Conservation (phyloP, 1,140 invertebrate genomes). For the Drosophila sp. region DNA sequence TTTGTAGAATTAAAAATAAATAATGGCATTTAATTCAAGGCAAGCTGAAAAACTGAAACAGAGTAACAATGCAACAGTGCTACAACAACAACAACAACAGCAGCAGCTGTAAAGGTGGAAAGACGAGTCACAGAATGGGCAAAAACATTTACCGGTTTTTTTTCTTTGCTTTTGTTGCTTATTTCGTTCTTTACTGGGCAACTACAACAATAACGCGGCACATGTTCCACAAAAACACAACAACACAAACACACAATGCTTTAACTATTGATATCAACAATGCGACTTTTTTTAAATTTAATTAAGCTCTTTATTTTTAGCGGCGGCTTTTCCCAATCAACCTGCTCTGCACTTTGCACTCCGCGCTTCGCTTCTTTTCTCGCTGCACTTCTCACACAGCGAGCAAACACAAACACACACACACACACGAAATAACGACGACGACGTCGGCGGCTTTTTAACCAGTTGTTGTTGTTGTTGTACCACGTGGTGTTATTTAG, state of each 20-base stretch:
- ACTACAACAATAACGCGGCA: conserved; percentile 32
- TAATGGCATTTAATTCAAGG: conserved; percentile 4
- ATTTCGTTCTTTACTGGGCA: conserved; percentile 10
- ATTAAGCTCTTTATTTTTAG: conserved; percentile 21
- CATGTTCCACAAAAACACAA: conserved; percentile 28
- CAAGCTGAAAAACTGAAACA: background rate
- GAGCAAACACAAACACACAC: background rate
- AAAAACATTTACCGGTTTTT: conserved; percentile 70
- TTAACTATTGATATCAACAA: conserved; percentile 17
- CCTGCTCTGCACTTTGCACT: conserved; percentile 20
- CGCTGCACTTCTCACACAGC: background rate
- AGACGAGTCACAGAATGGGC: conserved; percentile 34
- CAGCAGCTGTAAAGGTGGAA: conserved; percentile 55
- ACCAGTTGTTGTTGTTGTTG: conserved; percentile 9
- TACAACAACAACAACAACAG: conserved; percentile 28
- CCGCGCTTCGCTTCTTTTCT: conserved; percentile 22
- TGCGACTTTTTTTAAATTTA: conserved; percentile 7
- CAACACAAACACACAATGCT: conserved; percentile 13
- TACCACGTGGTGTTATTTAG: conserved; percentile 2
- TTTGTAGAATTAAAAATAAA: background rate
- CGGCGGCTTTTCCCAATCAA: conserved; percentile 15
- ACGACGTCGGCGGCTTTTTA: conserved; percentile 20
- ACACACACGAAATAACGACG: background rate
- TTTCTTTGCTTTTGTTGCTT: conserved; percentile 1
- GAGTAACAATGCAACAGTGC: conserved; percentile 50